Evolutionary conservation across 2,113 vertebrate species (phyloP), one percentile per base, ranked within the genome.

Genomic region (Podocnemis expansa): DNA sequence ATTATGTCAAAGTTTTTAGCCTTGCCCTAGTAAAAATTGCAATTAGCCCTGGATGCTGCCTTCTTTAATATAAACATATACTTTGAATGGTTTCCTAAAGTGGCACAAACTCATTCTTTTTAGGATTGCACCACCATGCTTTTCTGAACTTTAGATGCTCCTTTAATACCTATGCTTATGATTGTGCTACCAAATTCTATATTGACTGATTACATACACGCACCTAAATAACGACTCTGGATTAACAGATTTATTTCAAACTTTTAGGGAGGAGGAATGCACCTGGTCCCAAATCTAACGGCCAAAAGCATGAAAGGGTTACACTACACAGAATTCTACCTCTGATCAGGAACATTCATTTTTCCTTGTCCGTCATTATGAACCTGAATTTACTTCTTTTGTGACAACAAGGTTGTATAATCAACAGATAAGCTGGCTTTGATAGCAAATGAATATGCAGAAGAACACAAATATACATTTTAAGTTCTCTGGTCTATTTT

Each of bases 331-430:
- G 47, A 47, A 47, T 90, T 93, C 79, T 47, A 93, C 76, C 86
- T 92, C 78, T 95, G 81, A 94, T 91, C 73, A 81, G 38, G 38
- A 92, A 85, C 47, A 31, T 75, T 0, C 0, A 45, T 91, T 51
- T 89, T 92, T 85, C 90, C 92, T 91, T 88, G 82, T 93, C 92
- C 78, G 63, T 90, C 84, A 93, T 93, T 80, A 95, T 96, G 45
- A 78, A 80, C 34, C 56, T 92, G 90, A 93, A 95, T 96, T 96
- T 93, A 95, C 86, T 73, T 87, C 86, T 94, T 90, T 73, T 93
- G 92, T 89, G 95, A 94, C 83, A 96, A 90, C 22, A 63, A 54
- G 96, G 81, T 88, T 94, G 93, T 93, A n/a, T 89, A 96, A 52
- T n/a, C 10, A 38, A 96, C 94, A 93, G 89, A 92, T 55, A 93